Evolutionary conservation across 2,888 invertebrate genomes (phyloP).

Genomic region (Limnephilus lunatus): DNA sequence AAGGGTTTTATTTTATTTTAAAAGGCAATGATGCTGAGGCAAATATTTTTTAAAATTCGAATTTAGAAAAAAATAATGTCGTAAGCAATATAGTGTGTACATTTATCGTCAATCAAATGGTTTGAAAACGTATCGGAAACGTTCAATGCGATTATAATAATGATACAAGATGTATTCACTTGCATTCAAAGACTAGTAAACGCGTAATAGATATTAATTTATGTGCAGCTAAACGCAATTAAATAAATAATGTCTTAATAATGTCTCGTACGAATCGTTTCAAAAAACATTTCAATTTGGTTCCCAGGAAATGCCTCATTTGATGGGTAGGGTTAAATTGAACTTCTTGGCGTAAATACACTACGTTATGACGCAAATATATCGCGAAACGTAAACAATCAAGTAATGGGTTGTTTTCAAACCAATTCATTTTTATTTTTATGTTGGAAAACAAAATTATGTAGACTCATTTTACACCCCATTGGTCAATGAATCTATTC

Average conservation of each 20-base stretch:
- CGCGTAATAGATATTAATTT: too few relatives aligned
- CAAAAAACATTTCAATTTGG: neutral
- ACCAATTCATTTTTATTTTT: neutral
- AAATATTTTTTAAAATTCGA: too few relatives aligned
- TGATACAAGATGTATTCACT: too few relatives aligned
- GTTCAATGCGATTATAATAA: too few relatives aligned
- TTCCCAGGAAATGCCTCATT: neutral
- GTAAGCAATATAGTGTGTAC: too few relatives aligned
- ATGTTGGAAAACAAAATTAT: conserved; percentile 9
- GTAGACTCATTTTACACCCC: neutral
- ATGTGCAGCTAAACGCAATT: too few relatives aligned
- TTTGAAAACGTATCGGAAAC: neutral
- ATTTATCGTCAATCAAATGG: neutral
- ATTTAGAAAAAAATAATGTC: too few relatives aligned
- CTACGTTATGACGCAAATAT: neutral
- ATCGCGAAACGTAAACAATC: neutral
- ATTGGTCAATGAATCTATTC: conserved; percentile 9
- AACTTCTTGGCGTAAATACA: neutral
- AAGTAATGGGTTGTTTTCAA: conserved; percentile 5
- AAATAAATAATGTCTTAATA: neutral
- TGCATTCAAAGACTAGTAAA: too few relatives aligned
- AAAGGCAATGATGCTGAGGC: too few relatives aligned
- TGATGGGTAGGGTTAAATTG: neutral
- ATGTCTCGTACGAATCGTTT: neutral
- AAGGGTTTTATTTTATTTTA: too few relatives aligned